phyloP scores from a whole-genome alignment of 2,888 invertebrate species.

The Volucella inflata region DNA sequence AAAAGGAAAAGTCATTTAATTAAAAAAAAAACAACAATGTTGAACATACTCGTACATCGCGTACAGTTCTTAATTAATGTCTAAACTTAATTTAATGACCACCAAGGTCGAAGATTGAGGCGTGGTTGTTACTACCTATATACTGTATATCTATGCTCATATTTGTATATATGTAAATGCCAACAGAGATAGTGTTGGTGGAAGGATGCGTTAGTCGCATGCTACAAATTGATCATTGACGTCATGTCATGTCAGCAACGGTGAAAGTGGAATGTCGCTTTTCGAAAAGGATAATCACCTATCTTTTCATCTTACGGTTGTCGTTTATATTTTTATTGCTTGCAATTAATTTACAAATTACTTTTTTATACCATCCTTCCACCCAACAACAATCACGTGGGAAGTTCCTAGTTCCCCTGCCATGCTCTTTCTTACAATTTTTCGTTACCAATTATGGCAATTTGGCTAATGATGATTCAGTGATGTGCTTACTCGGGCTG shows the following conservation, averaged over 20 bases:
- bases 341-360: constrained; percentile 50
- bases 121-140: neutral
- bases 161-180: neutral
- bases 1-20: constrained; percentile 34
- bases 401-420: constrained; percentile 11
- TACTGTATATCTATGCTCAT: too few species aligned
- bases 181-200: constrained; percentile 4
- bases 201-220: constrained; percentile 27
- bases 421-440: constrained; percentile 28
- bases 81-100: constrained; percentile 54
- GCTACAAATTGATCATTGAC: constrained; percentile 48
- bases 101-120: constrained; percentile 1
- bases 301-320: constrained; percentile 13
- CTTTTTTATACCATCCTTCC: neutral
- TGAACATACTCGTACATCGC: neutral
- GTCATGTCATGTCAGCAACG: constrained; percentile 31
- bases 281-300: constrained; percentile 56
- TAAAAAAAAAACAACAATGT: constrained; percentile 23
- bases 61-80: constrained; percentile 59
- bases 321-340: constrained; percentile 46
- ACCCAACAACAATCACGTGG: neutral
- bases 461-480: constrained; percentile 59
- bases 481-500: neutral
- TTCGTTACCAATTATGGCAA: constrained; percentile 49
- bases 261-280: neutral